A percentile compares a stretch with the other conserved stretches of the same genome.
These are phyloP conservation scores for Salminus brasiliensis DNA, from an alignment of 2,113 vertebrate species.

Conservation along the genomic window DNA sequence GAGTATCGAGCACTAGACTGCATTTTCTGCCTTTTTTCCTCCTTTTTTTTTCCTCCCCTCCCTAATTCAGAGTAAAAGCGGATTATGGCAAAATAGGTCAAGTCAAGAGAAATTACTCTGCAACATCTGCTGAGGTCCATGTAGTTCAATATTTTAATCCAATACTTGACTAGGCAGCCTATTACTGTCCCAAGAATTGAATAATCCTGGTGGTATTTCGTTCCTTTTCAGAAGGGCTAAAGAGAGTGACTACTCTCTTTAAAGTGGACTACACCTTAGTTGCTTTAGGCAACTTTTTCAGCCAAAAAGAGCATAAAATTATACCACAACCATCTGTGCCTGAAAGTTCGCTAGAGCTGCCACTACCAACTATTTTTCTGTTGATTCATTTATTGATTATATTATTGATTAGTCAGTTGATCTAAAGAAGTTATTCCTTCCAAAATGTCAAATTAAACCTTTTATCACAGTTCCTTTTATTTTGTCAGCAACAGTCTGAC, in stretches of 20 bases:
- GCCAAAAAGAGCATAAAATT: no score
- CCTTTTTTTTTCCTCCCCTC: background rate
- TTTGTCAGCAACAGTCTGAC: no score
- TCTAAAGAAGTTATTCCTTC: no score
- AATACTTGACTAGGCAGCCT: slow-evolving; percentile 34
- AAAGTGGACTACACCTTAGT: background rate
- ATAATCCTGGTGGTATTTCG: background rate
- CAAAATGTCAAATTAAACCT: no score
- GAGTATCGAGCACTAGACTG: slow-evolving; percentile 15
- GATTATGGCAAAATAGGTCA: slow-evolving; percentile 53
- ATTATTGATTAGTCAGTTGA: no score
- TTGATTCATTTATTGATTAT: no score
- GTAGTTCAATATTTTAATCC: slow-evolving; percentile 44
- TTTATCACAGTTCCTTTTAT: no score
- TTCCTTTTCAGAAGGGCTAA: background rate
- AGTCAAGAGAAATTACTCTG: slow-evolving; percentile 41
- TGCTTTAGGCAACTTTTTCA: no score
- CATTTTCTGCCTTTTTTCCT: slow-evolving; percentile 13
- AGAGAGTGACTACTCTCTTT: background rate
- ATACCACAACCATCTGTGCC: no score
- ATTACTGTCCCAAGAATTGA: slow-evolving; percentile 35
- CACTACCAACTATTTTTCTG: no score
- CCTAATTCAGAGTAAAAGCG: slow-evolving; percentile 36
- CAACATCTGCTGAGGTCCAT: slow-evolving; percentile 41
- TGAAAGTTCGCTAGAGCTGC: no score